Evolutionary conservation across 1,140 invertebrate genomes (phyloP).

Genomic region (Berghia stephanieae): DNA sequence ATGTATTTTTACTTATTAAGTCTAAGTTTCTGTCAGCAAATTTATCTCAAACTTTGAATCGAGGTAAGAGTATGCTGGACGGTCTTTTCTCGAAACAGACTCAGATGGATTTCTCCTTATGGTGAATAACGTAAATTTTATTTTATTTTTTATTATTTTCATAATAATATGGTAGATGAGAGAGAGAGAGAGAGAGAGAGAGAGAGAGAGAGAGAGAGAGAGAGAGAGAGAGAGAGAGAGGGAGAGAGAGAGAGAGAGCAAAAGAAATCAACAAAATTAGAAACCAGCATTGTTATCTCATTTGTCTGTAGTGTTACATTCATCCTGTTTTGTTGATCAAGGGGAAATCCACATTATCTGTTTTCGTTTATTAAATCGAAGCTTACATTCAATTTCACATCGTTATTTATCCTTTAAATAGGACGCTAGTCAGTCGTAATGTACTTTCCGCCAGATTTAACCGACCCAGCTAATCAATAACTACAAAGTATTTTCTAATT

Average conservation of each 20-base stretch:
- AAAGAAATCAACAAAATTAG: not conserved
- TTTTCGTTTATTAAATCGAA: no score
- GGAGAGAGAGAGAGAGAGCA: not conserved
- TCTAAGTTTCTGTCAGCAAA: not conserved
- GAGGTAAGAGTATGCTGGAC: not conserved
- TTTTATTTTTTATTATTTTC: constrained; percentile 9
- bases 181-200: not conserved
- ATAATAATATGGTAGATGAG: not conserved
- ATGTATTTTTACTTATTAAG: not conserved
- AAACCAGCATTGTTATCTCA: no score
- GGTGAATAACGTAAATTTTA: no score
- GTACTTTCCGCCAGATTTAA: no score
- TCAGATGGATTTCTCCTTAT: not conserved
- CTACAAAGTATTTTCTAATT: not conserved
- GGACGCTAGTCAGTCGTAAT: no score
- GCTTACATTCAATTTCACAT: no score
- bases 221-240: not conserved
- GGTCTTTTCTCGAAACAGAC: not conserved
- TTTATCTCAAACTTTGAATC: not conserved
- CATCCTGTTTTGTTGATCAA: no score
- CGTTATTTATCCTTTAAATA: no score
- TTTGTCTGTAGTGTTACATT: no score
- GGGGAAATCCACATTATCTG: no score
- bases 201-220: not conserved
- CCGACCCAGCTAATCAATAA: no score